Evolutionary conservation across 2,797 vertebrate genomes (phyloP).

Genomic region (Linurgus olivaceus): DNA sequence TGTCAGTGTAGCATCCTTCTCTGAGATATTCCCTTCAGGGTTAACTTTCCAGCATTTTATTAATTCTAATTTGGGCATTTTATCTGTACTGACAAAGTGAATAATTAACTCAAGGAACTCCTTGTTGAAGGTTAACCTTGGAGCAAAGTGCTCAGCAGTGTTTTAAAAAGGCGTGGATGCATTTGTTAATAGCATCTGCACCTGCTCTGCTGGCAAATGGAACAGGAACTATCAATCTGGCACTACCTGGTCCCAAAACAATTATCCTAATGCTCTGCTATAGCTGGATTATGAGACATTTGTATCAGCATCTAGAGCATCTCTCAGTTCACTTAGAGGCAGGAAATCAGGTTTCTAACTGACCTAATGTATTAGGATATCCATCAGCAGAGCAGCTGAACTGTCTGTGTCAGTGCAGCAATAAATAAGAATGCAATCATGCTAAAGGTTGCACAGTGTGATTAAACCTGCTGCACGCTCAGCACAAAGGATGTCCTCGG

Average conservation of each 20-base stretch:
- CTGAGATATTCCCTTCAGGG: neutral
- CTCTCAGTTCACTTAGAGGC: slow-evolving; percentile 6
- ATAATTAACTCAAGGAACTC: slow-evolving; percentile 25
- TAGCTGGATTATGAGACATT: slow-evolving; percentile 10
- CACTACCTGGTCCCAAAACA: slow-evolving; percentile 25
- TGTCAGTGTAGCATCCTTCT: neutral
- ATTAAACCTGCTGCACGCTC: neutral
- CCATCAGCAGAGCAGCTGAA: slow-evolving; percentile 18
- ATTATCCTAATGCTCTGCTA: slow-evolving; percentile 48
- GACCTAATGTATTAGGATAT: slow-evolving; percentile 19
- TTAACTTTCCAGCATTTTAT: slow-evolving; percentile 1
- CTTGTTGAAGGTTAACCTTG: slow-evolving; percentile 32
- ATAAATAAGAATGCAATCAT: slow-evolving; percentile 50
- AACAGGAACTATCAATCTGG: slow-evolving; percentile 23
- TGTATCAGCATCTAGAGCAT: neutral
- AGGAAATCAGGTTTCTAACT: slow-evolving; percentile 32
- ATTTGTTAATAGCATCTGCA: slow-evolving; percentile 48
- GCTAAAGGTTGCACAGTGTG: neutral
- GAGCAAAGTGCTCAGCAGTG: neutral
- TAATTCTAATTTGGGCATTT: neutral
- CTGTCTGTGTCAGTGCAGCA: slow-evolving; percentile 2
- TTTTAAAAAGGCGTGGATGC: neutral
- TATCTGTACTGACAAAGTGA: neutral
- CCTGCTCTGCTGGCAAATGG: slow-evolving; percentile 3
- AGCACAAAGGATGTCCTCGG: neutral